Conservation (phyloP, 1,140 invertebrate species). For the Oncopodura yosiiana region DNA sequence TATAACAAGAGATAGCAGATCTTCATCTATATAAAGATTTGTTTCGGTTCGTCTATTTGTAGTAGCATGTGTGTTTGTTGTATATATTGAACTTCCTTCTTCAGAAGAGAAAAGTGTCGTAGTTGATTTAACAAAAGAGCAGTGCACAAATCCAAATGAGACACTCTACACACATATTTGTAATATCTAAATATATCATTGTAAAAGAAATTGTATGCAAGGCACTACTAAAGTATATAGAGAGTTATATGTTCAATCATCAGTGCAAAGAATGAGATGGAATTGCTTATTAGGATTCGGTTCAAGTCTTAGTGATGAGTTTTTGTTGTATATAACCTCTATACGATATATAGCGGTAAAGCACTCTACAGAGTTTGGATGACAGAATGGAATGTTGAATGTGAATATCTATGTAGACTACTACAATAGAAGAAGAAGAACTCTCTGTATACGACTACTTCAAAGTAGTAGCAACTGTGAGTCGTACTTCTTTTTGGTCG, state of each 20-base stretch:
- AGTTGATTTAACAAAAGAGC: neutral
- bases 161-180: neutral
- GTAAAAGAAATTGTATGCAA: slow-evolving; percentile 8
- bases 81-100: no score
- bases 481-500: no score
- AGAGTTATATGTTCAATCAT: neutral
- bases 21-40: no score
- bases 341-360: no score
- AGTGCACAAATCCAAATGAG: neutral
- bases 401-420: no score
- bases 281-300: slow-evolving; percentile 15
- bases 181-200: slow-evolving; percentile 7
- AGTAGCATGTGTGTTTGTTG: no score
- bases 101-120: no score
- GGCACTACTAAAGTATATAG: neutral
- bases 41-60: no score
- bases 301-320: slow-evolving; percentile 12
- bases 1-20: no score
- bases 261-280: neutral
- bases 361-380: slow-evolving; percentile 14
- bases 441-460: no score
- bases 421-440: no score
- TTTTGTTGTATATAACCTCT: slow-evolving; percentile 17
- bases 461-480: no score
- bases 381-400: slow-evolving; percentile 15